phyloP scores from a whole-genome alignment of 2,113 vertebrate species.

The Callospermophilus lateralis region DNA sequence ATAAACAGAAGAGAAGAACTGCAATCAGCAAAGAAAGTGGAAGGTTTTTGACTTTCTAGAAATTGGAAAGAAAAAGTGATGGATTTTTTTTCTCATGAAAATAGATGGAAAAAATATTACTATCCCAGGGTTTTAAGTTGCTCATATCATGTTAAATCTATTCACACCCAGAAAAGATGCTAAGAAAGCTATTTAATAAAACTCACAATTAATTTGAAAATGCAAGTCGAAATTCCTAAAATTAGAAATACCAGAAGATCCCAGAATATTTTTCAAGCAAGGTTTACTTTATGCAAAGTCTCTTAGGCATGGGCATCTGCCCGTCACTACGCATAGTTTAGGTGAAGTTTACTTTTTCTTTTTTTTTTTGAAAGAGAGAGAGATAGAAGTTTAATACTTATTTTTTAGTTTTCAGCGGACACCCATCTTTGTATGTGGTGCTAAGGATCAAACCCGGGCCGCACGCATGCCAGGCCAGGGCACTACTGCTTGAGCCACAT shows the following conservation, averaged over 20 bases:
- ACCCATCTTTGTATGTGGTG: too few species aligned
- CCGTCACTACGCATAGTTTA: too few species aligned
- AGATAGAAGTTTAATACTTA: too few species aligned
- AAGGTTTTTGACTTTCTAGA: neutral
- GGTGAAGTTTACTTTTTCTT: too few species aligned
- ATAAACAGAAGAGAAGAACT: neutral
- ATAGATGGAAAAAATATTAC: neutral
- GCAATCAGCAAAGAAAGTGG: neutral
- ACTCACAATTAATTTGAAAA: neutral
- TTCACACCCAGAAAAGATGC: neutral
- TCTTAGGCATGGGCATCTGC: neutral
- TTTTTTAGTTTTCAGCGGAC: too few species aligned
- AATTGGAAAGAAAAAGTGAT: neutral
- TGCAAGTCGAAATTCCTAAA: neutral
- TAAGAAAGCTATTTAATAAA: neutral
- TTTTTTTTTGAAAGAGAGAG: too few species aligned
- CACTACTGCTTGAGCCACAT: too few species aligned
- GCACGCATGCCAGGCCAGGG: too few species aligned
- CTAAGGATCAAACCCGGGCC: too few species aligned
- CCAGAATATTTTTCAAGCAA: neutral
- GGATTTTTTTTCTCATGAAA: neutral
- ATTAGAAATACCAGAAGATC: neutral
- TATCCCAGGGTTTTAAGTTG: neutral
- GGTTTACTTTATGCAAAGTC: neutral
- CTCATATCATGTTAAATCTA: neutral